Evolutionary conservation across 2,888 invertebrate species (phyloP).

Genomic region (Eulithis prunata): DNA sequence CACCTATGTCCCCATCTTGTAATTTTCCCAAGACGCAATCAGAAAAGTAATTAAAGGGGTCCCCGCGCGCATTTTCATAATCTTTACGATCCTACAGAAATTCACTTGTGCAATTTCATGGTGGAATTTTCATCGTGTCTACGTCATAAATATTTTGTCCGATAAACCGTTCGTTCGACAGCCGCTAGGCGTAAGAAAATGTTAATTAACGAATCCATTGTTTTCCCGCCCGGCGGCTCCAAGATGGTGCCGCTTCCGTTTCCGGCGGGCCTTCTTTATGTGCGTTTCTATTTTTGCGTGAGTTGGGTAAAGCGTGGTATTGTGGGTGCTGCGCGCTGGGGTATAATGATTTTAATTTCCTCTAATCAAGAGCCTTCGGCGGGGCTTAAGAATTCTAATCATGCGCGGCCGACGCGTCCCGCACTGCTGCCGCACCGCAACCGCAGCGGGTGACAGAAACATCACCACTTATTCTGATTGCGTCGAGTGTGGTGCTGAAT

Average conservation of each 20-base stretch:
- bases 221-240: constrained; percentile 86
- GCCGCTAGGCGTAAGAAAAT: constrained; percentile 88
- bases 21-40: constrained; percentile 39
- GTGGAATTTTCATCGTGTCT: constrained; percentile 77
- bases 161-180: constrained; percentile 85
- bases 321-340: constrained; percentile 73
- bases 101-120: constrained; percentile 72
- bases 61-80: constrained; percentile 51
- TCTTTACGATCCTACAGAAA: constrained; percentile 57
- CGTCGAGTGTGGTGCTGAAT: constrained; percentile 83
- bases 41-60: constrained; percentile 45
- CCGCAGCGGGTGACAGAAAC: constrained; percentile 79
- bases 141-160: constrained; percentile 84
- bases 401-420: constrained; percentile 60
- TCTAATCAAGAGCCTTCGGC: constrained; percentile 84
- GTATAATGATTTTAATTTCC: constrained; percentile 85
- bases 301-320: constrained; percentile 70
- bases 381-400: constrained; percentile 84
- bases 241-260: constrained; percentile 85
- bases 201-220: constrained; percentile 92
- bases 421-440: constrained; percentile 42
- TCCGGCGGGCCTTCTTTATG: constrained; percentile 82
- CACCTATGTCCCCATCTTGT: constrained; percentile 32
- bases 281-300: constrained; percentile 82
- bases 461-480: constrained; percentile 84